Evolutionary conservation across 2,888 invertebrate genomes (phyloP), one percentile per base, ranked within the genome.

Genomic region (Caenorhabditis angaria): DNA sequence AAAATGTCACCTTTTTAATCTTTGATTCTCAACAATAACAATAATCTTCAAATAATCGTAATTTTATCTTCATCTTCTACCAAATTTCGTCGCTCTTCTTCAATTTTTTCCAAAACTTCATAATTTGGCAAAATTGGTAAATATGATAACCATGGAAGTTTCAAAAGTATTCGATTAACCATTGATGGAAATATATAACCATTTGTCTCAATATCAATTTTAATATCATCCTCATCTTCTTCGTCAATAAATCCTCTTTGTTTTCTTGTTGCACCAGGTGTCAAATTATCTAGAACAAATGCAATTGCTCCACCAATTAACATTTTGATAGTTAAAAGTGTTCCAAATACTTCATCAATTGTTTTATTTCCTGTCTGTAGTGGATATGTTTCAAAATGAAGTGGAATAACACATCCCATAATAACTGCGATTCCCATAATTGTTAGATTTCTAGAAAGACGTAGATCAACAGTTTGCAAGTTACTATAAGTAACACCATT

Each of bases 291-390:
- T 32, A 89, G 80, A 25, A 89, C 61, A 68, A 89, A 89, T 0
- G 89, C 89, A 5, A 87, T 62, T 0, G 88, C 61, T 0, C 89
- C 89, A 6, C 89, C 89, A 12, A 89, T 87, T 70, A 89, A 76
- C 85, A 54, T 54, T 22, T 24, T 20, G 8, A 54, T 6, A 18
- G 25, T 54, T 8, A 54, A 4, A 4, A 54, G 18, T 20, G 25
- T 10, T 41, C 41, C 12, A 10, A 41, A 14, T 35, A n/a, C 25
- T 22, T 50, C 47, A 60, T 60, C 50, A 47, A 47, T 4, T 10
- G 20, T n/a, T 18, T 24, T 10, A 28, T 29, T 50, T 65, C 78
- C 79, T 24, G 77, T 76, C 6, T 67, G 50, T 35, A 81, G n/a
- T 1, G 79, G 81, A 53, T 65, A 51, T 29, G 61, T 74, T 51